A percentile compares a stretch with the other conserved stretches of the same genome.
Conservation (phyloP, 2,888 invertebrate genomes). For the Standfussiana lucernea region DNA sequence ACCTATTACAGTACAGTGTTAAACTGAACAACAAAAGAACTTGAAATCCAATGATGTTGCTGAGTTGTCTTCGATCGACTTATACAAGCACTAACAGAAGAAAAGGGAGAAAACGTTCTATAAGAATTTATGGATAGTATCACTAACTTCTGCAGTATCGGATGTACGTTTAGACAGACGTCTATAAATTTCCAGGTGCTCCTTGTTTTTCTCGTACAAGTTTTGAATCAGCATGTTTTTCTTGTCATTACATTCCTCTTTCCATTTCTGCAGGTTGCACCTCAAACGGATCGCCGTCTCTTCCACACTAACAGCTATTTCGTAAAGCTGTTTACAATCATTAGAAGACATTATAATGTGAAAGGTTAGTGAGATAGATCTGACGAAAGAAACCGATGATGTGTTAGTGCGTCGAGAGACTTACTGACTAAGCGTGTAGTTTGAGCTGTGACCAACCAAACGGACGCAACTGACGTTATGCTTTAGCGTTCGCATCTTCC, state of each 20-base stretch:
- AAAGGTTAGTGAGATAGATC: neutral
- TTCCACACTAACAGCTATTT: slow-evolving; percentile 43
- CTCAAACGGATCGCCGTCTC: slow-evolving; percentile 36
- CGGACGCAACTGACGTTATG: neutral
- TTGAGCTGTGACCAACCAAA: neutral
- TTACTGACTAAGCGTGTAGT: neutral
- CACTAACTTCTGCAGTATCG: slow-evolving; percentile 78
- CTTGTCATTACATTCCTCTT: neutral
- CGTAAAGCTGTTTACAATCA: slow-evolving; percentile 28
- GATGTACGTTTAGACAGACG: slow-evolving; percentile 58
- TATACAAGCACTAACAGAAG: neutral
- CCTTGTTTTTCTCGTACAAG: slow-evolving; percentile 83
- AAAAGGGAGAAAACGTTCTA: neutral
- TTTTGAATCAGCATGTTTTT: slow-evolving; percentile 69
- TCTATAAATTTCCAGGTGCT: slow-evolving; percentile 70
- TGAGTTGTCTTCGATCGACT: neutral
- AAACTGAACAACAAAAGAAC: too few species aligned
- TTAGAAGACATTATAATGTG: neutral
- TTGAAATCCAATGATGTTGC: neutral
- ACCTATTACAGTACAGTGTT: too few species aligned
- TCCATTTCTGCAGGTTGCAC: slow-evolving; percentile 26
- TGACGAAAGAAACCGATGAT: neutral
- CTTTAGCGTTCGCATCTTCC: neutral
- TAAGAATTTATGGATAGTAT: neutral
- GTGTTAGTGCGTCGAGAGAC: neutral